Evolutionary conservation across 2,888 invertebrate genomes (phyloP).

Genomic region (Andrena trimmerana): DNA sequence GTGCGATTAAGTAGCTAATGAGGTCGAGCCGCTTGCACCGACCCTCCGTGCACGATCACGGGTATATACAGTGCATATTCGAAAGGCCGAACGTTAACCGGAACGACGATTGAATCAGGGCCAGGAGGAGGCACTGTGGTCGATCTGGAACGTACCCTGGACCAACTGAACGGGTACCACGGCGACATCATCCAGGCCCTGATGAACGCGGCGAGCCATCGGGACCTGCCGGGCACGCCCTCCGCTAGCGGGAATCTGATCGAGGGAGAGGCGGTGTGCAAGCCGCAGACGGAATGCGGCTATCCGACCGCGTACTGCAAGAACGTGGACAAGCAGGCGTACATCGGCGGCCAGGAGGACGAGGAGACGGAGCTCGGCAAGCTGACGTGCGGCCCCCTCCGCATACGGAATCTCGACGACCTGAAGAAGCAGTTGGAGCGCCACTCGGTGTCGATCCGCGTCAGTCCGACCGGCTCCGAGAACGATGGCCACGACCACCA

Average conservation of each 20-base stretch:
- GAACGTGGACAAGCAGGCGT: conserved; percentile 89
- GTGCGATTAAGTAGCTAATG: not conserved
- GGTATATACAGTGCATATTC: not conserved
- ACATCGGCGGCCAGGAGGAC: conserved; percentile 88
- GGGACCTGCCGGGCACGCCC: conserved; percentile 88
- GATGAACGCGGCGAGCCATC: conserved; percentile 92
- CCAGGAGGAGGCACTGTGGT: conserved; percentile 88
- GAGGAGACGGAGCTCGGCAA: conserved; percentile 90
- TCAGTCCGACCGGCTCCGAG: conserved; percentile 96
- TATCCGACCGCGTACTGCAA: conserved; percentile 88
- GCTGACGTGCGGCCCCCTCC: conserved; percentile 92
- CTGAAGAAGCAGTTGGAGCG: conserved; percentile 95
- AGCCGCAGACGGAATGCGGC: conserved; percentile 89
- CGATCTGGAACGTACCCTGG: conserved; percentile 94
- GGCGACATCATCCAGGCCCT: conserved; percentile 96
- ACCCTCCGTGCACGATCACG: conserved; percentile 37
- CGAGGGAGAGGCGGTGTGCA: conserved; percentile 90
- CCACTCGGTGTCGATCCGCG: conserved; percentile 94
- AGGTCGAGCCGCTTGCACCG: conserved; percentile 37
- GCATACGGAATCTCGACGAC: conserved; percentile 96
- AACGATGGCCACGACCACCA: conserved; percentile 93
- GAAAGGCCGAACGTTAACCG: conserved; percentile 26
- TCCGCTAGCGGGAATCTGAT: conserved; percentile 89
- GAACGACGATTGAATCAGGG: conserved; percentile 37
- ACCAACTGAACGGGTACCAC: conserved; percentile 96